Conservation (phyloP, 1,140 invertebrate species). For the Dufourea novaeangliae region DNA sequence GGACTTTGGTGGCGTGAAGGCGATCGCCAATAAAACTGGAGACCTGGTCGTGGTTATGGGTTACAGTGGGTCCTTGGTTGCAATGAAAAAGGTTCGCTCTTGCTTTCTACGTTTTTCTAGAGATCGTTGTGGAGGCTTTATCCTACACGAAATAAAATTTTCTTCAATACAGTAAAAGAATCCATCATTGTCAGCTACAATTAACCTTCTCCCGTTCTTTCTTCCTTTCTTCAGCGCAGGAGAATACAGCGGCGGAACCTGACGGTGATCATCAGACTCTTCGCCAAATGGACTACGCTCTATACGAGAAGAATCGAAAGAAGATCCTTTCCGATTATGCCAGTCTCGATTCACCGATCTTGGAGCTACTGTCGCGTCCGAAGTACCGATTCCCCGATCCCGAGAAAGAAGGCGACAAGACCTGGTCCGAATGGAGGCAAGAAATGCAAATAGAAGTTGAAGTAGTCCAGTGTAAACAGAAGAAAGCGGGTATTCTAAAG, state of each 20-base stretch:
- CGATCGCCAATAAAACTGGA: constrained; percentile 58
- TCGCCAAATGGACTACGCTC: constrained; percentile 18
- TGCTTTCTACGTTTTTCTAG: not conserved
- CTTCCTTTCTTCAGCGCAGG: constrained; percentile 44
- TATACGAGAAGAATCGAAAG: constrained; percentile 38
- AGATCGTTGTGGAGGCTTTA: no score
- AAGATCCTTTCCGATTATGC: constrained; percentile 63
- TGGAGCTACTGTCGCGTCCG: constrained; percentile 49
- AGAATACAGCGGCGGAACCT: not conserved
- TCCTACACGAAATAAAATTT: no score
- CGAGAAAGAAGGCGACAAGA: constrained; percentile 29
- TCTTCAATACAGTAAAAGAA: no score
- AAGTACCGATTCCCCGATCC: constrained; percentile 43
- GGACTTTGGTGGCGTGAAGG: constrained; percentile 68
- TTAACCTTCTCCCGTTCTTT: not conserved
- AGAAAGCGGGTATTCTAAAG: constrained; percentile 54
- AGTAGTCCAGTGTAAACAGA: constrained; percentile 11
- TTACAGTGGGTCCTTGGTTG: constrained; percentile 70
- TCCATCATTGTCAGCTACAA: no score
- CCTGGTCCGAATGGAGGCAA: constrained; percentile 72
- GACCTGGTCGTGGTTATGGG: constrained; percentile 68
- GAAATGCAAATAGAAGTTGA: constrained; percentile 54
- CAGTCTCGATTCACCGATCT: constrained; percentile 47
- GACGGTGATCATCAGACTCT: not conserved
- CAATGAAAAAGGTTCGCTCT: constrained; percentile 44